Conservation (phyloP, 2,113 vertebrate genomes). For the Ardeotis arabs region DNA sequence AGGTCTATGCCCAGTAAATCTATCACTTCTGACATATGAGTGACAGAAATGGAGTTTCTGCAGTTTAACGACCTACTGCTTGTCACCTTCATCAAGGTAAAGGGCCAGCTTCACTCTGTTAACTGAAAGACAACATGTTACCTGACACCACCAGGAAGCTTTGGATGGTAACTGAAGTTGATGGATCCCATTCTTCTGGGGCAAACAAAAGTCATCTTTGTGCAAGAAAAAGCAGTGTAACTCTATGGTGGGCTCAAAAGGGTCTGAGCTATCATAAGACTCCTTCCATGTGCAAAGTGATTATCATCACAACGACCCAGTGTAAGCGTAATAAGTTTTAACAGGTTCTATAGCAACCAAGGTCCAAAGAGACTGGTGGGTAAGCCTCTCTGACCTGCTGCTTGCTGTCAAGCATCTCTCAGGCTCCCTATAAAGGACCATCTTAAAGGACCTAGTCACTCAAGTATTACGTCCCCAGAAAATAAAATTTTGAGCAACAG, state of each 20-base stretch:
- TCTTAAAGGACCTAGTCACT: not conserved
- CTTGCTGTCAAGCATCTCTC: not conserved
- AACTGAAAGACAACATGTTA: not conserved
- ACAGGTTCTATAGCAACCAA: not conserved
- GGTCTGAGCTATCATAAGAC: not conserved
- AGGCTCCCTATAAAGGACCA: not conserved
- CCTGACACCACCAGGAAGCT: not conserved
- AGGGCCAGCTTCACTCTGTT: not conserved
- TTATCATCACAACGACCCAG: not conserved
- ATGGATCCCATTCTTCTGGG: not conserved
- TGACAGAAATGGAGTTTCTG: conserved; percentile 37
- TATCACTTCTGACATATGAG: conserved; percentile 30
- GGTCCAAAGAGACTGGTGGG: not conserved
- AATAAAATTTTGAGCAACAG: not conserved
- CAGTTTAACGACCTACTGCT: not conserved
- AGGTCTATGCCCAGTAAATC: not conserved
- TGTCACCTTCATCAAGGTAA: conserved; percentile 4
- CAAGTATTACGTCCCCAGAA: not conserved
- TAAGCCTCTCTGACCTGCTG: not conserved
- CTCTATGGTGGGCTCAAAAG: not conserved
- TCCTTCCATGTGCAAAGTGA: not conserved
- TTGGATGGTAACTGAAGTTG: not conserved
- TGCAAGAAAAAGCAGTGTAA: not conserved
- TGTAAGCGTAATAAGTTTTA: not conserved
- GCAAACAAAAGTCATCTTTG: not conserved